Evolutionary conservation across 2,797 vertebrate genomes (phyloP).

Genomic region (Danio tinwini): DNA sequence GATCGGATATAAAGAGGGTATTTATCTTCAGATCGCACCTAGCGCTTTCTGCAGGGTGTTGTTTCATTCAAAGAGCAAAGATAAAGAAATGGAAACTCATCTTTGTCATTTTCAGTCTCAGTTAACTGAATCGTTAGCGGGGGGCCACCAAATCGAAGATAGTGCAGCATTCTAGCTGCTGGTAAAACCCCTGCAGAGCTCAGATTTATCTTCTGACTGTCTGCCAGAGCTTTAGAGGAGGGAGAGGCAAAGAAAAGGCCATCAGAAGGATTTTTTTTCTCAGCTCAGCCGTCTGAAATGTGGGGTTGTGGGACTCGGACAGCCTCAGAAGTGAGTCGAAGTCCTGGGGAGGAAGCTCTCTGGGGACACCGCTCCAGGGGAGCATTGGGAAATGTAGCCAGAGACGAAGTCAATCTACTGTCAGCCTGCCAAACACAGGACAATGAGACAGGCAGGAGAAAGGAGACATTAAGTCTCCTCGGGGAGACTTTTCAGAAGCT

Average conservation of each 20-base stretch:
- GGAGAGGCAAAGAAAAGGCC: conserved; percentile 28
- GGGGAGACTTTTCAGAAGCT: conserved; percentile 31
- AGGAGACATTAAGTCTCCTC: conserved; percentile 30
- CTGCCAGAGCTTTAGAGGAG: conserved; percentile 37
- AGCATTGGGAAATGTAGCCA: conserved; percentile 16
- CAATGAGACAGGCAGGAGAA: conserved; percentile 30
- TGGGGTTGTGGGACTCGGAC: neutral
- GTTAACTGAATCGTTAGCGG: conserved; percentile 38
- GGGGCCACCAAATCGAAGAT: conserved; percentile 31
- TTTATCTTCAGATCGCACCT: conserved; percentile 41
- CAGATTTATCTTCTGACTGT: conserved; percentile 49
- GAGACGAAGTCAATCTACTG: conserved; percentile 36
- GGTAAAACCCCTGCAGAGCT: conserved; percentile 44
- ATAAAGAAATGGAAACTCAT: conserved; percentile 37
- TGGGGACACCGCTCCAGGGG: conserved; percentile 17
- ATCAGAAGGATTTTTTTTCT: conserved; percentile 39
- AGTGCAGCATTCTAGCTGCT: neutral
- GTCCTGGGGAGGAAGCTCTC: conserved; percentile 32
- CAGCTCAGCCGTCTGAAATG: conserved; percentile 8
- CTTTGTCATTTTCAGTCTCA: conserved; percentile 31
- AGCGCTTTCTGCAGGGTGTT: neutral
- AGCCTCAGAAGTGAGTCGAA: neutral
- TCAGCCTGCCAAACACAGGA: conserved; percentile 43
- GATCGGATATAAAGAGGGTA: conserved; percentile 16
- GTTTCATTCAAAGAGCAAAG: conserved; percentile 41